phyloP scores from a whole-genome alignment of 2,113 vertebrate species.

The Polypterus senegalus region DNA sequence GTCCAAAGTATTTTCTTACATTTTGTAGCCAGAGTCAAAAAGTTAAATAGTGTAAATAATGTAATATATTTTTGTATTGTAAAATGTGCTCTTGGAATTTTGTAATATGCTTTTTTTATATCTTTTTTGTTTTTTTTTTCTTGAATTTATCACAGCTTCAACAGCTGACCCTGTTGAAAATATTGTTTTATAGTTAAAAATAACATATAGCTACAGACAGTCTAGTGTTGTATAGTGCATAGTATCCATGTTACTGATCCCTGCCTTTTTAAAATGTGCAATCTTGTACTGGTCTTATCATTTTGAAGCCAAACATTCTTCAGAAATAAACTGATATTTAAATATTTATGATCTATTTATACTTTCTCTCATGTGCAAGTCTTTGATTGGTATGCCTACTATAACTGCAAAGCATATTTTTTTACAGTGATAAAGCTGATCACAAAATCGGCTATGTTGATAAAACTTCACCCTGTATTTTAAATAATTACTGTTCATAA shows the following conservation, averaged over 20 bases:
- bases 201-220: neutral
- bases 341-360: neutral
- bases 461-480: too few species aligned
- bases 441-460: too few species aligned
- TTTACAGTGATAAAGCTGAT: too few species aligned
- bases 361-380: too few species aligned
- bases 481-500: too few species aligned
- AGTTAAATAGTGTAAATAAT: constrained; percentile 66
- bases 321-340: neutral
- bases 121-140: constrained; percentile 27
- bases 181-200: constrained; percentile 22
- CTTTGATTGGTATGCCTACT: too few species aligned
- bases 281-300: neutral
- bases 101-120: constrained; percentile 17
- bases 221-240: neutral
- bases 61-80: constrained; percentile 65
- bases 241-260: neutral
- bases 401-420: too few species aligned
- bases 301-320: neutral
- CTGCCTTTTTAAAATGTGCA: neutral
- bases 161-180: constrained; percentile 1
- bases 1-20: neutral
- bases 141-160: neutral
- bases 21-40: constrained; percentile 39
- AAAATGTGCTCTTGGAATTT: constrained; percentile 33